Evolutionary conservation across 1,140 invertebrate species (phyloP), one percentile per base, ranked within the genome.

Genomic region (Mycetomoellerius zeteki): DNA sequence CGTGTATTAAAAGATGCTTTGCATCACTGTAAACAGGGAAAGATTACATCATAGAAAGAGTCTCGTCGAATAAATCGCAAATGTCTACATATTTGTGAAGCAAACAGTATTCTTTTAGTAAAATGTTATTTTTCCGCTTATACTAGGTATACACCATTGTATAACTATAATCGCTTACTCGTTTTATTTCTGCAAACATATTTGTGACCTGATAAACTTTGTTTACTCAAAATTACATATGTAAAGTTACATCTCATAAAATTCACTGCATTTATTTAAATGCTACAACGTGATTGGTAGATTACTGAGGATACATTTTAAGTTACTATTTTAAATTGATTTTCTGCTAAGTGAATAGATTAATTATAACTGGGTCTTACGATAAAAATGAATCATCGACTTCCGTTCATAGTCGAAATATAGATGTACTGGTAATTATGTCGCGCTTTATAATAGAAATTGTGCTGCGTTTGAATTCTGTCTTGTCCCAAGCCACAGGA

Each of bases 401-500:
- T 56, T 71, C 71, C 65, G 16, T 81, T 81, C 24, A 56, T n/a
- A 71, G 5, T 58, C 67, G 21, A 81, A 8, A 52, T 54, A 43
- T 14, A 81, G 33, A 71, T 47, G 8, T 67, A 54, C 16, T 3
- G 50, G 50, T 52, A 71, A 81, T 81, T 81, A 81, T 10, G 47
- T 71, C 21, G 14, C 14, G 21, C 33, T 71, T 81, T 24, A 71
- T 81, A 81, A 81, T 16, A 56, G 65, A 52, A 71, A 69, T 69
- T 69, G 21, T 56, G 50, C 21, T 47, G 21, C 50, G 33, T 62
- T 84, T 76, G 54, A 81, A 56, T 56, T 71, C 50, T 33, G 33
- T 81, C 30, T 21, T 27, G 71, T 90, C 71, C 75, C 77, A 73
- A 85, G 75, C 80, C 30, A 58, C 47, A 62, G 71, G 86, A 90